A percentile compares a stretch with the other conserved stretches of the same genome.
phyloP scores from a whole-genome alignment of 2,888 invertebrate genomes.

The Hydrotaea cyrtoneurina region DNA sequence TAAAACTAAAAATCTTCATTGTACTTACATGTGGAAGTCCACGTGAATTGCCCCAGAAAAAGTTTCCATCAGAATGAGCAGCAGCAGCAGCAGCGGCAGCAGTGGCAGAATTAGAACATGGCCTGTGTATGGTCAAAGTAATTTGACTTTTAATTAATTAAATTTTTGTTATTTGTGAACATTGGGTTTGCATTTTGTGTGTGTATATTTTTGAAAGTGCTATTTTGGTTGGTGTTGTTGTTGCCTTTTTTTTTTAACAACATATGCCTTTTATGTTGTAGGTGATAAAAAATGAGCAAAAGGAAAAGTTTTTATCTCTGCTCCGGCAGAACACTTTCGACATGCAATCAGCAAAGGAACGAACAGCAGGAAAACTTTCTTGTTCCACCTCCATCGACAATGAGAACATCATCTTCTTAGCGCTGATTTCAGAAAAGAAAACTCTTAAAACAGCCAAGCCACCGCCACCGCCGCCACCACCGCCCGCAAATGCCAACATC shows the following conservation, averaged over 20 bases:
- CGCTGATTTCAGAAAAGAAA: constrained; percentile 45
- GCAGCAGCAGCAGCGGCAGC: too few relatives aligned
- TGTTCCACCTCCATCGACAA: constrained; percentile 21
- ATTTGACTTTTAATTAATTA: constrained; percentile 67
- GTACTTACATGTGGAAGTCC: too few relatives aligned
- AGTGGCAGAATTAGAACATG: too few relatives aligned
- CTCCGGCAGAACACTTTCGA: constrained; percentile 27
- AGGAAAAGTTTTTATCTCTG: constrained; percentile 59
- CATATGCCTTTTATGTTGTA: constrained; percentile 64
- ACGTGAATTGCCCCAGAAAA: too few relatives aligned
- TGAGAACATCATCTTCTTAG: constrained; percentile 43
- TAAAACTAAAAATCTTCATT: too few relatives aligned
- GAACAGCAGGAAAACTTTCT: constrained; percentile 33
- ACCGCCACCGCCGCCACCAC: constrained; percentile 28
- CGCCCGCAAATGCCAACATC: constrained; percentile 20
- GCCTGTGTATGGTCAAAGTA: constrained; percentile 57
- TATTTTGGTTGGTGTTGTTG: background rate
- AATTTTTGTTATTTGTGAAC: constrained; percentile 36
- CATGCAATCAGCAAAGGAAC: constrained; percentile 14
- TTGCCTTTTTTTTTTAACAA: constrained; percentile 44
- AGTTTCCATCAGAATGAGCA: too few relatives aligned
- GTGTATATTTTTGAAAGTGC: background rate
- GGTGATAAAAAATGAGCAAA: constrained; percentile 58
- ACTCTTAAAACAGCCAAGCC: constrained; percentile 30
- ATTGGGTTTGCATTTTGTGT: background rate